A percentile compares a stretch with the other conserved stretches of the same genome.
Evolutionary conservation across 53 echinoderm and acorn worm species (phyloP).

Genomic region (Pentamera pediparva): DNA sequence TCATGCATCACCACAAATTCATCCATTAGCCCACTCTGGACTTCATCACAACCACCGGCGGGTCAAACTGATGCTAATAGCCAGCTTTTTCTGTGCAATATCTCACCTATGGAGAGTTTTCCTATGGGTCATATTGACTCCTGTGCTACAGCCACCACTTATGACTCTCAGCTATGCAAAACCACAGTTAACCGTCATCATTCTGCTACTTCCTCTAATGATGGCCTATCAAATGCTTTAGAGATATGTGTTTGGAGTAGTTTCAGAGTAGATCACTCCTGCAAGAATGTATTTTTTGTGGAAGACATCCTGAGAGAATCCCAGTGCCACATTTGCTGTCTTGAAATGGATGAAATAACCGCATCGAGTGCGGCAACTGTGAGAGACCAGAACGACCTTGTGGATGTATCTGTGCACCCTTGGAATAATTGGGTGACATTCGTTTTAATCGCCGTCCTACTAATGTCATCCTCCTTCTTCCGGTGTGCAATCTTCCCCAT

Average conservation of each 20-base stretch:
- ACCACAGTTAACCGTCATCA: background rate
- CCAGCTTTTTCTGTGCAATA: constrained; percentile 16
- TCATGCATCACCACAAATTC: constrained; percentile 2
- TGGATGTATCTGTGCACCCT: background rate
- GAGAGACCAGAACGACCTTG: background rate
- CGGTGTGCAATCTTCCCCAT: constrained; percentile 78
- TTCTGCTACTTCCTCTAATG: background rate
- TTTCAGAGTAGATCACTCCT: background rate
- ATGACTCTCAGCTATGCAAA: background rate
- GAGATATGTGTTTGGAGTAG: background rate
- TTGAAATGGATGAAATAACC: background rate
- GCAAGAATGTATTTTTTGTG: background rate
- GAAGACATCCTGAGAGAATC: background rate
- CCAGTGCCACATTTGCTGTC: background rate
- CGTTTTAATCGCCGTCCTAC: constrained; percentile 48
- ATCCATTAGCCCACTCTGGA: background rate
- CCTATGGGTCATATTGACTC: background rate
- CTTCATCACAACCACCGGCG: background rate
- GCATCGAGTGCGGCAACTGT: background rate
- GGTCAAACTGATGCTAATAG: background rate
- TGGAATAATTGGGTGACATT: constrained; percentile 41
- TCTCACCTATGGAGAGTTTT: constrained; percentile 7
- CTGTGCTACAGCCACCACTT: background rate
- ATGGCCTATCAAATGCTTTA: no score
- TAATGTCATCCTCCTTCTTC: constrained; percentile 63